Base-by-base conservation (phyloP, 2,888 invertebrate species). In the Volucella inanis region DNA sequence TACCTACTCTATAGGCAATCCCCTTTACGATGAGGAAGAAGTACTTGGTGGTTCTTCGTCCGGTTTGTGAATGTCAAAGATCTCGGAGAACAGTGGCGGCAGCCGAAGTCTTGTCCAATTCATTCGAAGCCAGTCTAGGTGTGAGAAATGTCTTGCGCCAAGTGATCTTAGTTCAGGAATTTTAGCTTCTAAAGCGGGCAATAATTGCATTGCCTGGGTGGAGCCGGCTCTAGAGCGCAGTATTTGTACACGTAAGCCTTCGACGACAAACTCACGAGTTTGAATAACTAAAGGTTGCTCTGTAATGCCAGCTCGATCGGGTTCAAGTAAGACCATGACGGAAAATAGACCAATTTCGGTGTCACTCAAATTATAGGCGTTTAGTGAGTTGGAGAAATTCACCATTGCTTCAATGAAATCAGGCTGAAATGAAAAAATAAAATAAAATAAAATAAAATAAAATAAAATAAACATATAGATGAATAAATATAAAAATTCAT, bases 71-170 rank as follows among this genome's bases (percentile, higher is more conserved):
- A 99, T 98, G 94, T 99, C 98, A 93, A 98, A 99, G 89, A 98
- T 98, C 93, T 99, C 99, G 45, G 98, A 96, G 93, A 98, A 99
- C 72, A 99, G 94, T 3, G 98, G 98, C 59, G 98, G 98, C 89
- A 98, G 94, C 86, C 96, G 94, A 79, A 97, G 94, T 89, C 95
- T 95, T 79, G 94, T 94, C 98, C 98, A 98, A 93, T 96, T 95
- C 89, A 95, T 94, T 88, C 98, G 95, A 93, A 97, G 98, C 98
- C 98, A 99, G 91, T 95, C 95, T 89, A 98, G 93, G 89, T 97
- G 95, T 87, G 96, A 95, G 88, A 95, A 94, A 93, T 98, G 98
- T 88, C 96, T 95, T 55, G 94, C 93, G 43, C 98, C 97, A 70
- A 99, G 94, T 43, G 95, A 94, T 81, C 96, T 94, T 87, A 97